Evolutionary conservation across 1,140 invertebrate species (phyloP), one percentile per base, ranked within the genome.

Genomic region (Potamilus streckersoni): DNA sequence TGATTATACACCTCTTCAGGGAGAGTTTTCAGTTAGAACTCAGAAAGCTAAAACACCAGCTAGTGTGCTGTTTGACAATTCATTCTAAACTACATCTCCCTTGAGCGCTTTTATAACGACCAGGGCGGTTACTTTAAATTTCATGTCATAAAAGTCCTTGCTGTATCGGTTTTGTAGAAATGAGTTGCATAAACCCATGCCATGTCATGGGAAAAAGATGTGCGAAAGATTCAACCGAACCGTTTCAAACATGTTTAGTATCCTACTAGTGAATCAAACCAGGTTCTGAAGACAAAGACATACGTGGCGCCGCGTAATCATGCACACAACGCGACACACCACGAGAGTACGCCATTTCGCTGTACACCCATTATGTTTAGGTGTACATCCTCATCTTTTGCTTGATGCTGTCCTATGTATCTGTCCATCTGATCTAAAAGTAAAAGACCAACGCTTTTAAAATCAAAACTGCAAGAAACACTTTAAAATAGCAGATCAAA

Each of bases 281-380:
- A 20, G 5, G 70, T 76, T 59, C 80, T 72, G 78, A 77, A 74
- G 57, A 31, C 38, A 20, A 77, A 74, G 57, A 31, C 38, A 20
- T 49, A 69, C 65, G 49, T 80, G 12, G 49, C 68, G 3, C 20
- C 75, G 17, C 17, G 74, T 17, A 73, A 74, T 0, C 75, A 82
- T 74, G 80, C 80, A 0, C 75, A 80, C 58, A 82, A 82, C 38
- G 77, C 65, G 58, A 77, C 74, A n/a, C 64, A 59, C 12, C 75
- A 82, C 62, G 63, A 70, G 38, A 74, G 65, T 58, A 80, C 80
- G 1, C 76, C 73, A 11, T 78, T 71, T 66, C 68, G 31, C 79
- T 72, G 13, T 80, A 66, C 65, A 71, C 66, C 68, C 66, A 23
- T 82, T 11, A 78, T 82, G 62, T 82, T 80, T 78, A 74, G 74